phyloP scores from a whole-genome alignment of 1,140 invertebrate genomes.

The Chrysopa pallens region DNA sequence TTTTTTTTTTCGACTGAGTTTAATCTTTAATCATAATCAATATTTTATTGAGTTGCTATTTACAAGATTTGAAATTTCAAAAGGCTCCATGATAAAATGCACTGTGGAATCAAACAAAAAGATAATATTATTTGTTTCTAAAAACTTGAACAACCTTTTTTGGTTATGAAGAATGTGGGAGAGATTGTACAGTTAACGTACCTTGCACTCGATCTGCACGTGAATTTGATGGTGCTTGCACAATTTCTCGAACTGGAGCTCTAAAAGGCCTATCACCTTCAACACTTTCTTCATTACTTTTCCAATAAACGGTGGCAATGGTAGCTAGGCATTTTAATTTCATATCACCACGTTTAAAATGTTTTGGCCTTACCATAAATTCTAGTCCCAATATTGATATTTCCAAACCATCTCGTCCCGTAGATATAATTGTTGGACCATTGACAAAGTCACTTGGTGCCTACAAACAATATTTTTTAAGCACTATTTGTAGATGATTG shows the following conservation, averaged over 20 bases:
- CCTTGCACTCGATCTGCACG: constrained; percentile 36
- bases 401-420: constrained; percentile 42
- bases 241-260: constrained; percentile 41
- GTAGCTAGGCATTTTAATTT: constrained; percentile 77
- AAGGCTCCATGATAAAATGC: no score
- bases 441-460: constrained; percentile 29
- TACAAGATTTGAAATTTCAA: no score
- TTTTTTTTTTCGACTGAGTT: no score
- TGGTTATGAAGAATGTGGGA: no score
- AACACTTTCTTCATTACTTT: constrained; percentile 67
- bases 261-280: constrained; percentile 44
- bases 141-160: no score
- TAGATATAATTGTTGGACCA: constrained; percentile 22
- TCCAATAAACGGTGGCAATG: constrained; percentile 64
- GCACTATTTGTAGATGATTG: not conserved
- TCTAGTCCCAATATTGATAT: constrained; percentile 49
- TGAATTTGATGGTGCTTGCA: constrained; percentile 28
- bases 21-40: no score
- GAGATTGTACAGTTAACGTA: no score
- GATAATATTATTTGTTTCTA: no score
- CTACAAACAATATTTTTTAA: constrained; percentile 16
- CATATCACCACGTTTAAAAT: constrained; percentile 65
- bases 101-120: no score
- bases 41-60: no score
- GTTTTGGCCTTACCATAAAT: constrained; percentile 53